phyloP scores from a whole-genome alignment of 1,140 invertebrate genomes.

The Mamestra configurata region DNA sequence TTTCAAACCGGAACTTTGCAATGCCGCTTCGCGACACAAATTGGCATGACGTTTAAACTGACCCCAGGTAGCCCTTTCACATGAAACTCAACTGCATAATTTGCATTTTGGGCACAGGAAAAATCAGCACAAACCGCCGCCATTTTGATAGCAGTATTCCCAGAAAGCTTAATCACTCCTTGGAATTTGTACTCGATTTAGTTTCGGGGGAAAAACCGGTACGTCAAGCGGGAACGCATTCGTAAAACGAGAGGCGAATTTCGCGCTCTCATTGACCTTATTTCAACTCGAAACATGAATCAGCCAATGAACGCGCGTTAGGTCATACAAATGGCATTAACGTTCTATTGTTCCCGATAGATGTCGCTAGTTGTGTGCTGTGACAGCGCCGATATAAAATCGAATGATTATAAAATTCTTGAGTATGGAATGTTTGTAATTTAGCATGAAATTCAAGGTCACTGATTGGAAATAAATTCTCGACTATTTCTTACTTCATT shows the following conservation, averaged over 20 bases:
- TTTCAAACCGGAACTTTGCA: too few relatives aligned
- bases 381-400: background rate
- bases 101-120: background rate
- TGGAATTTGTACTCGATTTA: slow-evolving; percentile 9
- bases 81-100: background rate
- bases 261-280: background rate
- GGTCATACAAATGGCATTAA: background rate
- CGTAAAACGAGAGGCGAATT: background rate
- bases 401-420: background rate
- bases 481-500: slow-evolving; percentile 16
- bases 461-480: background rate
- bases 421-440: slow-evolving; percentile 31
- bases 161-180: slow-evolving; percentile 8
- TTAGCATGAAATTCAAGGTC: slow-evolving; percentile 22
- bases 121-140: background rate
- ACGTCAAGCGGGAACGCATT: background rate
- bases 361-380: slow-evolving; percentile 15
- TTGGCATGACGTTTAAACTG: background rate
- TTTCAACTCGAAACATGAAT: background rate
- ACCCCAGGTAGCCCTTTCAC: background rate
- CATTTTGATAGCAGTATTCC: background rate
- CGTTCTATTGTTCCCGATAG: background rate
- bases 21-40: background rate
- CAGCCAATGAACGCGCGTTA: background rate
- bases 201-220: slow-evolving; percentile 5